phyloP scores from a whole-genome alignment of 2,888 invertebrate genomes.

The Galerucella calmariensis region DNA sequence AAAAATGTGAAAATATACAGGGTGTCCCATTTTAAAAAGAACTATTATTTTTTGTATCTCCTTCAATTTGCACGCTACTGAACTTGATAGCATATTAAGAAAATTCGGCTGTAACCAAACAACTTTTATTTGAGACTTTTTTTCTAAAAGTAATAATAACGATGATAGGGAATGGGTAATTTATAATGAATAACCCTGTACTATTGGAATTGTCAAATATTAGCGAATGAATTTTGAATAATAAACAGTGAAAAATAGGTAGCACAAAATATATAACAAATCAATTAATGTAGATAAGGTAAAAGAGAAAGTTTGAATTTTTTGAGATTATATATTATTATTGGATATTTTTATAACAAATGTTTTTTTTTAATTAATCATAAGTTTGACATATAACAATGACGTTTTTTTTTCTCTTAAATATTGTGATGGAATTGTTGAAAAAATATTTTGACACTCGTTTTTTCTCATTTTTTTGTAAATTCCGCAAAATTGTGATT shows the following conservation, averaged over 20 bases:
- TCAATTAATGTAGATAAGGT: neutral
- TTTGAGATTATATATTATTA: constrained; percentile 1
- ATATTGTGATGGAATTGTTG: neutral
- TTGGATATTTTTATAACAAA: neutral
- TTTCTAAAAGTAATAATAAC: too few species aligned
- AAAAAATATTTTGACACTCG: neutral
- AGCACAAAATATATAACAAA: constrained; percentile 1
- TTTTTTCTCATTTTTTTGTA: neutral
- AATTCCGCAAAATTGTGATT: constrained; percentile 2
- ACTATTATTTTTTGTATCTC: too few species aligned
- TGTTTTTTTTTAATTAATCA: constrained; percentile 1
- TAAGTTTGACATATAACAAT: constrained; percentile 5
- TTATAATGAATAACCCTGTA: neutral
- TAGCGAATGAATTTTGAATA: neutral
- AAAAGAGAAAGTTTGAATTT: constrained; percentile 3
- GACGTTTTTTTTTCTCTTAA: neutral
- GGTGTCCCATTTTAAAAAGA: too few species aligned
- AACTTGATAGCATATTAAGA: too few species aligned
- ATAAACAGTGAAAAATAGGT: neutral
- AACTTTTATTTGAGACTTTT: too few species aligned
- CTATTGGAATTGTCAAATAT: constrained; percentile 3
- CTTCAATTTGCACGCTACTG: too few species aligned
- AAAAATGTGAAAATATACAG: too few species aligned
- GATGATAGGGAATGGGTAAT: too few species aligned
- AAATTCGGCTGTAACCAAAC: too few species aligned